These are phyloP conservation scores for Tauraco erythrolophus DNA, from an alignment of 2,113 vertebrate genomes.

Conservation along the genomic window DNA sequence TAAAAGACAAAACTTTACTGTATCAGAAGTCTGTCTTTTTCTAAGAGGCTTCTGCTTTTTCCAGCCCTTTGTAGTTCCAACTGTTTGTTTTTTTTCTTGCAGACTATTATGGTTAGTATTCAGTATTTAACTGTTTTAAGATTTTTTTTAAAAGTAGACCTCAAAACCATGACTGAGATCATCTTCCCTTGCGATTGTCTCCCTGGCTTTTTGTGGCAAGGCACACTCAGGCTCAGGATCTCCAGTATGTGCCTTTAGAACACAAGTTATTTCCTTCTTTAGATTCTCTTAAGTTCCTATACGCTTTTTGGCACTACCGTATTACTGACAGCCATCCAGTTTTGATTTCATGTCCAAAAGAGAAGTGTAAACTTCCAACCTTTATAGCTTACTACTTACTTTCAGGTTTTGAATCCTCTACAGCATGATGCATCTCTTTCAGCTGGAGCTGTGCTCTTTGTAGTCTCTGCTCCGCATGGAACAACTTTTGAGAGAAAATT, in stretches of 20 bases:
- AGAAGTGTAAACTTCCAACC: not conserved
- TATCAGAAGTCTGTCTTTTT: not conserved
- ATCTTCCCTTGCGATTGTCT: not conserved
- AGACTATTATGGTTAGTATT: not conserved
- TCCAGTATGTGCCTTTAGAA: not conserved
- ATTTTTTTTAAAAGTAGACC: not conserved
- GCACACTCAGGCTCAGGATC: not conserved
- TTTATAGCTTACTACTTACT: slow-evolving; percentile 81
- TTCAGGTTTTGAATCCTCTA: slow-evolving; percentile 92
- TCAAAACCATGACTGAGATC: not conserved
- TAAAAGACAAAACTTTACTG: not conserved
- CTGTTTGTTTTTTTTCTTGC: not conserved
- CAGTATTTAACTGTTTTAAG: not conserved
- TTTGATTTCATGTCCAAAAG: not conserved
- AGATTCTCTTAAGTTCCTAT: not conserved
- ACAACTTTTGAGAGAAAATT: slow-evolving; percentile 82
- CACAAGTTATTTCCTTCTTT: not conserved
- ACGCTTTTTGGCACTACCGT: not conserved
- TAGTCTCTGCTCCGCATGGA: slow-evolving; percentile 90
- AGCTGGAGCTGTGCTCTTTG: slow-evolving; percentile 90
- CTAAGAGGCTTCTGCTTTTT: not conserved
- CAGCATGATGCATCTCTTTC: slow-evolving; percentile 90
- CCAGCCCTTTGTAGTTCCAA: not conserved
- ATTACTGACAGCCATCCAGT: not conserved
- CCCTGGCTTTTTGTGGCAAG: not conserved